Percentiles rank a stretch among this genome's conserved stretches.
Evolutionary conservation across 2,797 vertebrate species (phyloP).

Genomic region (Moxostoma hubbsi): DNA sequence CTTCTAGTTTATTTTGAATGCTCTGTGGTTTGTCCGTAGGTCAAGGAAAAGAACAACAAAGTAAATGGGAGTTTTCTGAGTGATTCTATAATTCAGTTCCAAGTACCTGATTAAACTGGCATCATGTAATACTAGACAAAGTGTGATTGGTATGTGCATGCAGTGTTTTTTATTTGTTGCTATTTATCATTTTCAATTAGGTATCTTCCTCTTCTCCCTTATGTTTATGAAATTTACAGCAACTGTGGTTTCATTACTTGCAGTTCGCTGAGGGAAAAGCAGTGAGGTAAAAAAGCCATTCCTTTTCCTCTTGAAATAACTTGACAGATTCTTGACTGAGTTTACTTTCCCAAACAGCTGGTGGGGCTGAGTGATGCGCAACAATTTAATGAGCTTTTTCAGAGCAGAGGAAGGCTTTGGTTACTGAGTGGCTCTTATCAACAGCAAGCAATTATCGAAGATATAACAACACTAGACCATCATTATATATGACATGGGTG

Average conservation of each 20-base stretch:
- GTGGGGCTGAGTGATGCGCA: constrained; percentile 57
- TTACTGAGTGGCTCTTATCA: constrained; percentile 62
- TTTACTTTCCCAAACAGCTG: constrained; percentile 65
- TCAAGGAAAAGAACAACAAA: too few species aligned
- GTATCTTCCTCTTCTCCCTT: constrained; percentile 65
- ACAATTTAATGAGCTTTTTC: constrained; percentile 67
- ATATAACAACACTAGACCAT: constrained; percentile 61
- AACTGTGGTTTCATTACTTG: constrained; percentile 67
- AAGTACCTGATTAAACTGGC: constrained; percentile 63
- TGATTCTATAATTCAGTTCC: constrained; percentile 37
- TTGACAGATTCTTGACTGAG: constrained; percentile 62
- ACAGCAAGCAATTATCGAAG: constrained; percentile 63
- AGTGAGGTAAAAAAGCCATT: constrained; percentile 50
- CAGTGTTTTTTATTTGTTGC: constrained; percentile 43
- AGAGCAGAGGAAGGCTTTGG: constrained; percentile 63
- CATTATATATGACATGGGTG: constrained; percentile 37
- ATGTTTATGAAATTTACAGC: constrained; percentile 60
- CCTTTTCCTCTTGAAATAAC: constrained; percentile 64
- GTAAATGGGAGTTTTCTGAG: not conserved
- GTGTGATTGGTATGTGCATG: constrained; percentile 42
- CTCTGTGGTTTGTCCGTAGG: not conserved
- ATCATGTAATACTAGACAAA: constrained; percentile 2
- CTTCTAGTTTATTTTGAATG: not conserved
- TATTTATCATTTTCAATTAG: constrained; percentile 67
- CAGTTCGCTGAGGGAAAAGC: constrained; percentile 60